Base-by-base conservation (phyloP, 2,113 vertebrate species). In the Chloropsis cyanopogon region DNA sequence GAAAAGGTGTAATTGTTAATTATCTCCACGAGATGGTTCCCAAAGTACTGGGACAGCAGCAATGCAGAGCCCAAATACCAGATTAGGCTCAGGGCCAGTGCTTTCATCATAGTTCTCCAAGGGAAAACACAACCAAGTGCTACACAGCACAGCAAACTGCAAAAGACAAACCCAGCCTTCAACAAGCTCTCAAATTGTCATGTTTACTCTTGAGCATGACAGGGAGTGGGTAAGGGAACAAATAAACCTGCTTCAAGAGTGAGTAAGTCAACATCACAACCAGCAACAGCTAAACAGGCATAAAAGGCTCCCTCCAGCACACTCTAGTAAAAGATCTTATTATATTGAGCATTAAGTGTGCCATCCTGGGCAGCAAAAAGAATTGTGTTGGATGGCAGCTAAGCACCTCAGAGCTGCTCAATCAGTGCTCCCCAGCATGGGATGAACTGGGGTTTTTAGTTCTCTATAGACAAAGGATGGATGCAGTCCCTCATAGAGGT, bases 11-110 rank as follows among this genome's bases (percentile, higher is more conserved):
- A 96, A 52, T 96, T 94, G 77, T 96, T 92, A 94, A 91, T 82
- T 85, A 89, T 93, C 95, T 95, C 90, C 92, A 94, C 37, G 49
- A 96, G 93, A 96, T 89, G 93, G 95, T 95, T 96, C 93, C 81
- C 82, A 2, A 94, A 93, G 73, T 82, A 92, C 73, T 92, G 87
- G 92, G 78, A 95, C 29, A 12, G 90, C 69, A 91, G 87, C 65
- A 94, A 11, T 0, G 2, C 56, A 60, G 39, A 61, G 73, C 73
- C 84, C 73, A 41, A n/a, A 78, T 8, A 89, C 33, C 56, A 86
- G 29, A 83, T 42, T 26, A 92, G 83, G 83, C 89, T 88, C 54
- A 65, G 72, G 46, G 96, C 54, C 89, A 90, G 84, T 1, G 35
- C 49, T 82, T 91, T 93, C n/a, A 64, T 89, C 77, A 54, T 24